Percentiles rank a stretch among this genome's conserved stretches.
These are phyloP conservation scores for Shinisaurus crocodilurus DNA, from an alignment of 2,113 vertebrate species.

Conservation along the genomic window DNA sequence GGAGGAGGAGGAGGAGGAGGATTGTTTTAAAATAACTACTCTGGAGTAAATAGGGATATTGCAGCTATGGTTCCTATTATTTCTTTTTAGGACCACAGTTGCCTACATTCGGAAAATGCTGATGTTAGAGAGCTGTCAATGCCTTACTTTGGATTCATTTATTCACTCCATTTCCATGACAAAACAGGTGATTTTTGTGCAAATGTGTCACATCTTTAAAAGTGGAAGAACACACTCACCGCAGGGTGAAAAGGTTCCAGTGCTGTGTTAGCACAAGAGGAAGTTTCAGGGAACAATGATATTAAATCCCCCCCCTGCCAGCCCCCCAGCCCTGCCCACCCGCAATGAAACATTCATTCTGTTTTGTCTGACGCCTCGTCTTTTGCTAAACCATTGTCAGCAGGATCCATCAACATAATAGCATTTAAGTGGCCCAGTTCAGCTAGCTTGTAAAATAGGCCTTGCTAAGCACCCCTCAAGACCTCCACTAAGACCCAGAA, in stretches of 20 bases:
- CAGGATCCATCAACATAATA: constrained; percentile 67
- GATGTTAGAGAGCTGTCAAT: constrained; percentile 27
- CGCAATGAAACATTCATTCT: constrained; percentile 70
- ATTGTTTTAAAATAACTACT: not conserved
- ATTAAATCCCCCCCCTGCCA: not conserved
- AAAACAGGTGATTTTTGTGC: constrained; percentile 45
- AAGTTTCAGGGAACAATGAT: constrained; percentile 65
- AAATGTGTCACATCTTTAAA: constrained; percentile 51
- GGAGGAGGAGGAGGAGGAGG: not conserved
- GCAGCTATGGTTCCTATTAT: not conserved
- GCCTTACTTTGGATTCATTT: constrained; percentile 44
- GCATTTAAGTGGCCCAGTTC: constrained; percentile 52
- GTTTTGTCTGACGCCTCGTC: constrained; percentile 67
- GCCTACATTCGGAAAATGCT: constrained; percentile 31
- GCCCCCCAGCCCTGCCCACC: not conserved
- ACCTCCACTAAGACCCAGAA: constrained; percentile 67
- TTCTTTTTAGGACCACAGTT: rapidly evolving
- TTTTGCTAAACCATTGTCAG: constrained; percentile 64
- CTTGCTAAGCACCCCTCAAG: constrained; percentile 62
- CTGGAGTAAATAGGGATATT: not conserved
- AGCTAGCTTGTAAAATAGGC: constrained; percentile 74
- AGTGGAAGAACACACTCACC: constrained; percentile 48
- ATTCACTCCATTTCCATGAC: constrained; percentile 57
- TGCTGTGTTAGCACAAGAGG: constrained; percentile 42
- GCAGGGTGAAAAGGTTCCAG: constrained; percentile 59